phyloP scores from a whole-genome alignment of 2,888 invertebrate genomes.

The Zygogramma bicolorata region DNA sequence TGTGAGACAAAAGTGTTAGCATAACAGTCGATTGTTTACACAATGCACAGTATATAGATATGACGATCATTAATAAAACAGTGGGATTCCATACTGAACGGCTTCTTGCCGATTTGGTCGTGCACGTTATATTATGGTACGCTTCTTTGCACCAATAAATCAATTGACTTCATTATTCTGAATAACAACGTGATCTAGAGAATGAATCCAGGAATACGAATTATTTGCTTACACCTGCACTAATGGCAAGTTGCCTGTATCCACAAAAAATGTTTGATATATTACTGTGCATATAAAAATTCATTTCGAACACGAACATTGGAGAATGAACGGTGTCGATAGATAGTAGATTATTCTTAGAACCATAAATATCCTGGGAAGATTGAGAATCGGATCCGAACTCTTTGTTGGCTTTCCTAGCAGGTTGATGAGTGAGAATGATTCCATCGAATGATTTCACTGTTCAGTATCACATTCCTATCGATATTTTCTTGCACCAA shows the following conservation, averaged over 20 bases:
- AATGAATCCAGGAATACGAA: constrained; percentile 51
- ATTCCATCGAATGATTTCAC: too few species aligned
- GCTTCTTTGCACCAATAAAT: constrained; percentile 58
- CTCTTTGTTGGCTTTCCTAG: too few species aligned
- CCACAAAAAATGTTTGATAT: constrained; percentile 38
- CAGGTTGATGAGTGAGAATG: too few species aligned
- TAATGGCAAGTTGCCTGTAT: constrained; percentile 41
- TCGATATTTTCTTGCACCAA: too few species aligned
- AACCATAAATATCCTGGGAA: background rate
- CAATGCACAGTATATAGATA: constrained; percentile 60
- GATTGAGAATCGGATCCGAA: background rate
- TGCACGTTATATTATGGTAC: constrained; percentile 58
- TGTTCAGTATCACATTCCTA: too few species aligned
- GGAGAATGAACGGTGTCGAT: background rate
- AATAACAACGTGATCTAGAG: constrained; percentile 57
- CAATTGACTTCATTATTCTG: constrained; percentile 58
- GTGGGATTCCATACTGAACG: constrained; percentile 61
- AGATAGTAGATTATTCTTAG: background rate
- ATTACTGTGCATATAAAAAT: constrained; percentile 37
- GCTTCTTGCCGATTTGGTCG: constrained; percentile 61
- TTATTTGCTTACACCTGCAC: constrained; percentile 53
- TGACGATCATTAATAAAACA: constrained; percentile 64
- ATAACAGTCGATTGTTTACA: constrained; percentile 61
- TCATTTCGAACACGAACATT: constrained; percentile 42
- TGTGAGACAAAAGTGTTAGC: constrained; percentile 37